A percentile compares a stretch with the other conserved stretches of the same genome.
phyloP scores from a whole-genome alignment of 2,113 vertebrate species.

The Stomatorhinus ivindoensis region DNA sequence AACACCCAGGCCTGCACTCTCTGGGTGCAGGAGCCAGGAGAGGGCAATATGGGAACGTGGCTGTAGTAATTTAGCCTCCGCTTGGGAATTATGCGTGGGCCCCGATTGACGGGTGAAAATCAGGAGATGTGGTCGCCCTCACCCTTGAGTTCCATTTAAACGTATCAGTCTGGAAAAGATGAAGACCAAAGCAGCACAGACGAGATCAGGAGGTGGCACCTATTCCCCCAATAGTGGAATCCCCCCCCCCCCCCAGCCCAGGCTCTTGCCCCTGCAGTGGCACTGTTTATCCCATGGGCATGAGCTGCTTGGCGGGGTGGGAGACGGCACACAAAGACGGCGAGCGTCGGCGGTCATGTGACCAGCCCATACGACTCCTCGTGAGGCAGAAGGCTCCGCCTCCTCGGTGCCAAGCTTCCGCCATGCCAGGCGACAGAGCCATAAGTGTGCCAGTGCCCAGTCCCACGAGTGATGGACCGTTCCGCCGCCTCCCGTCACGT shows the following conservation, averaged over 20 bases:
- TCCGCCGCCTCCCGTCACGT: neutral
- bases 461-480: neutral
- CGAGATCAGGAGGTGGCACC: neutral
- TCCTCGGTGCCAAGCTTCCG: slow-evolving; percentile 37
- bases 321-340: neutral
- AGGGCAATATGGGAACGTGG: neutral
- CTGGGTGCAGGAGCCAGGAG: neutral
- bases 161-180: neutral
- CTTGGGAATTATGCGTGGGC: neutral
- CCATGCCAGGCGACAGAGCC: neutral
- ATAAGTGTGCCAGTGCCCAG: slow-evolving; percentile 16
- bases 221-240: neutral
- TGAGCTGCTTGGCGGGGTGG: neutral
- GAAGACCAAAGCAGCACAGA: neutral
- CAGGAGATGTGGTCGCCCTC: neutral
- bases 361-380: slow-evolving; percentile 12
- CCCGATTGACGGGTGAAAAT: neutral
- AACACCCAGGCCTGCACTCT: neutral
- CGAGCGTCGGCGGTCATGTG: slow-evolving; percentile 21
- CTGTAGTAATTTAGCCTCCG: neutral
- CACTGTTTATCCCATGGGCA: neutral
- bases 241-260: neutral
- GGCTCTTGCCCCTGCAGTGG: neutral
- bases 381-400: slow-evolving; percentile 30
- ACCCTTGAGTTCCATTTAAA: neutral